Percentiles rank a stretch among this genome's conserved stretches.
Conservation (phyloP, 2,888 invertebrate species). For the Papilio demoleus region DNA sequence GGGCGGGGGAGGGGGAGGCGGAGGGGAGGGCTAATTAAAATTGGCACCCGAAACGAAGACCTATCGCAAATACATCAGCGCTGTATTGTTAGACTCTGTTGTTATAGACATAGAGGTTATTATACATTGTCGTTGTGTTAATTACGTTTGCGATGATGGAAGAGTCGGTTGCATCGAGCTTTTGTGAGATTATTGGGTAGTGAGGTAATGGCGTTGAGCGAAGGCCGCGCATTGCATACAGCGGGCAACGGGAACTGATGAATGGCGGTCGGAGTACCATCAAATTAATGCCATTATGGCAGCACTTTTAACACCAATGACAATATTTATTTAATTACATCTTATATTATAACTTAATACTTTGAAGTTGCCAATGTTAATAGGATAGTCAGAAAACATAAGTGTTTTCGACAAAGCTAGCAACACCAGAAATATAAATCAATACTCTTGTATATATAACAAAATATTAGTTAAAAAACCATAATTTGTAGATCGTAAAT, state of each 20-base stretch:
- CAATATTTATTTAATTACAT: not conserved
- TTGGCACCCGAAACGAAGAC: constrained; percentile 65
- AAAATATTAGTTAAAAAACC: too few species aligned
- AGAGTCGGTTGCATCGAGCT: constrained; percentile 50
- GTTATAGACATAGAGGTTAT: constrained; percentile 45
- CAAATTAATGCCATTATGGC: constrained; percentile 15
- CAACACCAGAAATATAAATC: too few species aligned
- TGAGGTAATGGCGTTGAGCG: constrained; percentile 52
- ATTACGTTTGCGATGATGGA: constrained; percentile 42
- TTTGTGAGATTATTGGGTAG: constrained; percentile 54
- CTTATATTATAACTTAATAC: not conserved
- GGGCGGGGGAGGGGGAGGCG: constrained; percentile 45
- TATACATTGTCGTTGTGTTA: constrained; percentile 41
- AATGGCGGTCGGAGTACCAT: constrained; percentile 7
- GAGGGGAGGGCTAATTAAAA: constrained; percentile 76
- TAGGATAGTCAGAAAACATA: not conserved
- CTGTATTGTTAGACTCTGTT: constrained; percentile 48
- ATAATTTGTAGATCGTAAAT: not conserved
- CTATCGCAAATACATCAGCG: constrained; percentile 44
- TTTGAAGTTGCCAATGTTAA: not conserved
- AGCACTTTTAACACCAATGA: not conserved
- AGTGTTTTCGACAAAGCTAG: not conserved
- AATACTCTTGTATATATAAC: too few species aligned
- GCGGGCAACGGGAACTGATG: constrained; percentile 39
- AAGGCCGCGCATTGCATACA: constrained; percentile 27